These are phyloP conservation scores for Drosophila seguyi DNA, from an alignment of 1,140 invertebrate species.

Conservation along the genomic window DNA sequence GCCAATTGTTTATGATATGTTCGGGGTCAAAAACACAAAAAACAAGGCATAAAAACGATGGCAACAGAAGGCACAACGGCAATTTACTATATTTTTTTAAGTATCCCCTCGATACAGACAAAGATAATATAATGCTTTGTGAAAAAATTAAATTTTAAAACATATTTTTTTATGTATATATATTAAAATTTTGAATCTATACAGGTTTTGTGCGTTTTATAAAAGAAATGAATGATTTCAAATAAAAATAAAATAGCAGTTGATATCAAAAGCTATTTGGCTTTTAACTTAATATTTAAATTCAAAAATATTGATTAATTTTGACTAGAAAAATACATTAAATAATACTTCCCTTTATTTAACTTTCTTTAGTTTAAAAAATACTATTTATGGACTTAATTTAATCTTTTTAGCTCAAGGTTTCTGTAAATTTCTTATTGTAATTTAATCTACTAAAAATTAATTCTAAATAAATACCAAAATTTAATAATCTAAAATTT, in stretches of 20 bases:
- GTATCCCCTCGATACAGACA: constrained; percentile 4
- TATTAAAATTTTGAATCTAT: background rate
- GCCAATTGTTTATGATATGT: constrained; percentile 60
- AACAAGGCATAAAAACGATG: background rate
- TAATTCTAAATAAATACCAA: too few species aligned
- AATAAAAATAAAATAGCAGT: too few species aligned
- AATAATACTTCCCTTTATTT: rapidly evolving
- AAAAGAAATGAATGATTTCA: too few species aligned
- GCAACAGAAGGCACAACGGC: constrained; percentile 22
- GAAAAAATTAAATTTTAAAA: background rate
- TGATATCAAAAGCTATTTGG: too few species aligned
- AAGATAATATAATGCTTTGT: background rate
- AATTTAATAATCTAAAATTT: background rate
- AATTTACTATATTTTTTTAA: constrained; percentile 17
- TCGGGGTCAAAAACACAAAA: background rate
- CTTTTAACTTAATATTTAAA: too few species aligned
- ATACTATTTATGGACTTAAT: too few species aligned
- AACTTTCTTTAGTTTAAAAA: background rate
- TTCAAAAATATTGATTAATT: background rate
- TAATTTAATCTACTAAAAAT: background rate
- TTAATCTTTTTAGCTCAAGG: background rate
- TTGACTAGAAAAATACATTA: background rate
- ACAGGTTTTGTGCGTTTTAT: too few species aligned
- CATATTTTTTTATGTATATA: background rate
- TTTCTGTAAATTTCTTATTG: background rate